Base-by-base conservation (phyloP, 2,888 invertebrate genomes). In the Asteroscopus sphinx region DNA sequence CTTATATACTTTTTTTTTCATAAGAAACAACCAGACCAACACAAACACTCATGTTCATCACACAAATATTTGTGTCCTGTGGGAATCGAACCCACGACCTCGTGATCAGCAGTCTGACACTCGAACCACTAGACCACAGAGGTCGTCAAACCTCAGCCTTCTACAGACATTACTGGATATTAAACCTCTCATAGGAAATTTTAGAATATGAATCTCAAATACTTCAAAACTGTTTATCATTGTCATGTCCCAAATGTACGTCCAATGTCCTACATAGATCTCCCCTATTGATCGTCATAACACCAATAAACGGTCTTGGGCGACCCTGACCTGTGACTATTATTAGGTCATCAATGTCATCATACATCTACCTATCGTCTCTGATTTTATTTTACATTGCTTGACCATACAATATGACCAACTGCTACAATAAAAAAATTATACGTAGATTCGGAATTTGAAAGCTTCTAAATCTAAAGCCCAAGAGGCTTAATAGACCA, bases 311-410 rank as follows among this genome's bases (percentile, higher is more conserved):
- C 37, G 47, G 5, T 37, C 55, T 55, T 46, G 8, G 26, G 17
- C 46, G 49, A 32, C 67, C 67, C 11, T 65, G 66, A 57, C 66
- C 49, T 15, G 41, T 28, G 35, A 21, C 49, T 21, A 48, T 64
- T 69, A 64, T 69, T 66, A 28, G 70, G 57, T 55, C 57, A 66
- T 49, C 41, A 40, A 28, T 65, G 57, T 55, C 57, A 66, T 49
- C 41, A 40, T 32, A 28, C 33, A 37, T 68, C 12, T 46, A 42
- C 17, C 13, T 26, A 32, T 17, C 30, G 41, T 37, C 33, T 47
- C 33, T 44, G 6, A 16, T 26, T 15, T n/a, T 4, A 15, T 39
- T 64, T 25, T 55, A 25, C 47, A 32, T n/a, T 15, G 13, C 35
- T 15, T 28, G 21, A 1, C 39, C 13, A 8, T 21, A 33, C 52